Conservation (phyloP, 2,797 vertebrate species). For the Nasua narica region DNA sequence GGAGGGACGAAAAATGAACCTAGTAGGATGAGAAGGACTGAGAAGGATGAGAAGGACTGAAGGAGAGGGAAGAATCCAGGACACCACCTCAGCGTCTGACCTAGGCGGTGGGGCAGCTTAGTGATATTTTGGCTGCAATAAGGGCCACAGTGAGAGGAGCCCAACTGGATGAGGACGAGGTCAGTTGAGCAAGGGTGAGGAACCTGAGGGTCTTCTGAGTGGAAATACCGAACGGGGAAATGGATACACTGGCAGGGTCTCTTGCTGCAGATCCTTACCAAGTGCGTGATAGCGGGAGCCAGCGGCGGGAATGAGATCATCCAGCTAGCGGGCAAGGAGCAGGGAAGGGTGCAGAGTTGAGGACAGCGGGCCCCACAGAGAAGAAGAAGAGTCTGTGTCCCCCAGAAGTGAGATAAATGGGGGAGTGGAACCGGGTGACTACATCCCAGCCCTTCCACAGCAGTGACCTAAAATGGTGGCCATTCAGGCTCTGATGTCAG, state of each 20-base stretch:
- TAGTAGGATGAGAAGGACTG: background rate
- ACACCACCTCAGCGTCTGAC: background rate
- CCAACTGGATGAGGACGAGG: background rate
- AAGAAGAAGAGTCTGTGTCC: background rate
- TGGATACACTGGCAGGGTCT: rapidly evolving
- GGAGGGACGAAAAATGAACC: background rate
- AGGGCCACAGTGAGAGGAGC: background rate
- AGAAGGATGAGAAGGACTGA: too few relatives aligned
- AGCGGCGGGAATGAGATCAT: background rate
- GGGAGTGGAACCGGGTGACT: background rate
- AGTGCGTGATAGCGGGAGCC: rapidly evolving
- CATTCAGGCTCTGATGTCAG: background rate
- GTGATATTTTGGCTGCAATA: background rate
- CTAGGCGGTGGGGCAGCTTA: background rate
- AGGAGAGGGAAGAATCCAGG: background rate
- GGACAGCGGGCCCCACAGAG: background rate
- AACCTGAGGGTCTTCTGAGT: background rate
- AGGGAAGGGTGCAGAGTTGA: background rate
- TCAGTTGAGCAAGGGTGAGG: background rate
- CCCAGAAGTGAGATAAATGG: background rate
- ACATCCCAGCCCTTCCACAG: background rate
- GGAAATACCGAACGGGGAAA: background rate
- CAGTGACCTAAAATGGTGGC: background rate
- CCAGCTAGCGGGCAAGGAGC: background rate
- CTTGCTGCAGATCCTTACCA: background rate